Evolutionary conservation across 2,113 vertebrate genomes (phyloP), one percentile per base, ranked within the genome.

Genomic region (Oncorhynchus nerka): DNA sequence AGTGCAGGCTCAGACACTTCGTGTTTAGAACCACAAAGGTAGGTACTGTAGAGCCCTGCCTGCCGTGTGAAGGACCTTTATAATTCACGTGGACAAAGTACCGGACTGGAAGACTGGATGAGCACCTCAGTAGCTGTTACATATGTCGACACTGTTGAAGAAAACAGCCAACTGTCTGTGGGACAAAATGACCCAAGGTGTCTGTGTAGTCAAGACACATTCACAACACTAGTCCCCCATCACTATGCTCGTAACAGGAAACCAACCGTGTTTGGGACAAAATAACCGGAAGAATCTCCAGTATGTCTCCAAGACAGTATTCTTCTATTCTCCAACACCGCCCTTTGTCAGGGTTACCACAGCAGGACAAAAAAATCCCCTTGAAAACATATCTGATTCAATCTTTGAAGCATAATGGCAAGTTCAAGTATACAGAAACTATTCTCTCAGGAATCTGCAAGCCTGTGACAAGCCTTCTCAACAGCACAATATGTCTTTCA

Each of bases 21-120:
- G 72, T 79, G 80, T 66, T 86, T 77, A 71, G 55, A 82, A 75
- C 80, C 71, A 32, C 83, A 84, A 83, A n/a, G 59, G 20, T 51
- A 87, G 80, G 79, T 82, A 87, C 34, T 51, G 49, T 51, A 15
- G 9, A 4, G 82, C 84, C 77, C 83, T 78, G 81, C 59, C 67
- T 55, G 49, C 80, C 69, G 71, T 79, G 76, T 9, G 28, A 57
- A 79, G 68, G 69, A 15, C 79, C 80, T 87, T 82, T 86, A 88
- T 85, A 84, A 90, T 89, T 89, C 81, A 86, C 84, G 82, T 80
- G 79, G 82, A 83, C 80, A 83, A 73, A 84, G 80, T 77, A 81
- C 79, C 82, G 75, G 75, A 80, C 74, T 78, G 81, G 85, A 79
- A 83, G 85, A 64, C 3, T 12, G 82, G 76, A 83, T 80, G 85